phyloP scores from a whole-genome alignment of 2,797 vertebrate species.

The Martes flavigula region DNA sequence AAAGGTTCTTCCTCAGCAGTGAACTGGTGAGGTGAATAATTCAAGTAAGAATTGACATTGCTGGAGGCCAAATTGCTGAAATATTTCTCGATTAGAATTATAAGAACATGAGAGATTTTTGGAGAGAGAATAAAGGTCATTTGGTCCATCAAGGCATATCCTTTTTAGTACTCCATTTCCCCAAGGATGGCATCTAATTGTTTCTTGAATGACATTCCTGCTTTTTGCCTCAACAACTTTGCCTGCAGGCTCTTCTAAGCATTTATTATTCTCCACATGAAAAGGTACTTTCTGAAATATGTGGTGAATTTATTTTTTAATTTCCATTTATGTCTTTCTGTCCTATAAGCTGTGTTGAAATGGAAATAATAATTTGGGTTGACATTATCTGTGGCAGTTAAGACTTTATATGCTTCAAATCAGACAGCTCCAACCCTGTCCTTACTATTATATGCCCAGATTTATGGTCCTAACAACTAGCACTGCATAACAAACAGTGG shows the following conservation, averaged over 20 bases:
- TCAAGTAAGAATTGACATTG: constrained; percentile 83
- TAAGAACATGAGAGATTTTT: constrained; percentile 81
- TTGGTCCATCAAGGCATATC: constrained; percentile 82
- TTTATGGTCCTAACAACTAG: constrained; percentile 63
- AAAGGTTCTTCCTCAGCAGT: constrained; percentile 64
- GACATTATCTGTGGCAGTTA: constrained; percentile 81
- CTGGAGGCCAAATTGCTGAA: constrained; percentile 84
- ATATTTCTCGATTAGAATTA: constrained; percentile 82
- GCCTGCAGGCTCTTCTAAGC: constrained; percentile 80
- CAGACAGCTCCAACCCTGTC: constrained; percentile 67
- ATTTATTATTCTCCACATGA: constrained; percentile 84
- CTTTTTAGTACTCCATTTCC: constrained; percentile 83
- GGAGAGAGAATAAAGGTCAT: constrained; percentile 85
- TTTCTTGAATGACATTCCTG: constrained; percentile 84
- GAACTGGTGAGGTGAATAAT: constrained; percentile 80
- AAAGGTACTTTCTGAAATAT: constrained; percentile 84
- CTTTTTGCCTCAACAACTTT: constrained; percentile 84
- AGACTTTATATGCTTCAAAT: constrained; percentile 77
- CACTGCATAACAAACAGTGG: constrained; percentile 63
- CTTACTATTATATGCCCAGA: constrained; percentile 73
- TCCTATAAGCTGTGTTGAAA: constrained; percentile 79
- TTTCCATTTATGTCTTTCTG: constrained; percentile 81
- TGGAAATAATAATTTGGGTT: constrained; percentile 83
- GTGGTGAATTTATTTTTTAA: constrained; percentile 84
- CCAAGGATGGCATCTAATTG: constrained; percentile 84